A percentile compares a stretch with the other conserved stretches of the same genome.
Conservation (phyloP, 2,113 vertebrate genomes). For the Dendropsophus ebraccatus region DNA sequence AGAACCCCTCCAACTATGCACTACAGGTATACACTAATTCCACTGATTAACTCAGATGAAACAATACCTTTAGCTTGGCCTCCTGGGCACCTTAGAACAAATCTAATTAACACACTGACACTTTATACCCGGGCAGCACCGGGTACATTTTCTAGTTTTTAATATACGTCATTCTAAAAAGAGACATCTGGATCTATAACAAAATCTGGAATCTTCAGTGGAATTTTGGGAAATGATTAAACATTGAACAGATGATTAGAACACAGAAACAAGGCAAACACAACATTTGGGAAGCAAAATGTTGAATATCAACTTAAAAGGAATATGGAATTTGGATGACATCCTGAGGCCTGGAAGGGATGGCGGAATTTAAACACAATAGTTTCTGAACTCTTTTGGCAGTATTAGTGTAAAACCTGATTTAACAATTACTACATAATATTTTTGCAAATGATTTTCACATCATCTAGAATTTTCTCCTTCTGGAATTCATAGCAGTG, state of each 20-base stretch:
- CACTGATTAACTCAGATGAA: too few relatives aligned
- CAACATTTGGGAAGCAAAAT: constrained; percentile 16
- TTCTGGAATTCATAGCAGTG: not conserved
- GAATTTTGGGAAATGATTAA: constrained; percentile 24
- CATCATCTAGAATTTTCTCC: constrained; percentile 6
- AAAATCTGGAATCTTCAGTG: constrained; percentile 21
- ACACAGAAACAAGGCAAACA: constrained; percentile 14
- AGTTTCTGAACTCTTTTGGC: constrained; percentile 15
- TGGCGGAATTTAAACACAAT: constrained; percentile 34
- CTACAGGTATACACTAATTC: too few relatives aligned
- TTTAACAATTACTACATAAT: constrained; percentile 38
- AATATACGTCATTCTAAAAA: not conserved
- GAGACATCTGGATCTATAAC: constrained; percentile 23
- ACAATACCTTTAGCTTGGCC: too few relatives aligned
- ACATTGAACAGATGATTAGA: constrained; percentile 15
- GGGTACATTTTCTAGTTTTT: not conserved
- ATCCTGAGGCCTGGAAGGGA: not conserved
- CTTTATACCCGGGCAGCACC: too few relatives aligned
- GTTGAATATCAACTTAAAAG: constrained; percentile 43
- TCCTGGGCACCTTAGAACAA: too few relatives aligned
- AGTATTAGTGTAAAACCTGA: constrained; percentile 28
- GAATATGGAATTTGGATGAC: constrained; percentile 19
- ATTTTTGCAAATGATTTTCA: constrained; percentile 25
- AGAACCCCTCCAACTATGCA: too few relatives aligned
- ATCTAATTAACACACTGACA: too few relatives aligned